Evolutionary conservation across 2,797 vertebrate species (phyloP).

Genomic region (Pseudochromis fuscus): DNA sequence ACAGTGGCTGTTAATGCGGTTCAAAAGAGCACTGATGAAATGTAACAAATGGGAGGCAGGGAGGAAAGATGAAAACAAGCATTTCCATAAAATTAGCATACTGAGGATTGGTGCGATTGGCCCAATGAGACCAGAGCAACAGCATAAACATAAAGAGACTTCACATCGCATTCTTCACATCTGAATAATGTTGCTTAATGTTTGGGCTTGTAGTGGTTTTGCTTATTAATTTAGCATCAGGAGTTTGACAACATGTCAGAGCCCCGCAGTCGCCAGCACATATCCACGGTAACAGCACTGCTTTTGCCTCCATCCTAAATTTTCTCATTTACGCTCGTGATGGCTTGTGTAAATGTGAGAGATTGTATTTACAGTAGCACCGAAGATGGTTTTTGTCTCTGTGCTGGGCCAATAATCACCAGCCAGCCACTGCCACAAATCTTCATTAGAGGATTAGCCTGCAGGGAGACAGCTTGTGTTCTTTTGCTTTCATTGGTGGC

Average conservation of each 20-base stretch:
- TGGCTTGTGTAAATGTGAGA: constrained; percentile 71
- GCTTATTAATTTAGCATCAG: constrained; percentile 52
- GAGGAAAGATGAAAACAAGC: constrained; percentile 55
- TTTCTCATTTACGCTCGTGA: constrained; percentile 60
- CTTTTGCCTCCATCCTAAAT: constrained; percentile 40
- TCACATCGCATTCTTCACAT: constrained; percentile 57
- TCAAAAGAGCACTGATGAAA: constrained; percentile 64
- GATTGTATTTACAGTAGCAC: constrained; percentile 75
- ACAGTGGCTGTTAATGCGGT: constrained; percentile 51
- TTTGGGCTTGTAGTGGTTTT: constrained; percentile 50
- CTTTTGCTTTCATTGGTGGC: constrained; percentile 71
- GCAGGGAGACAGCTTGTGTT: constrained; percentile 79
- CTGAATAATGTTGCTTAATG: constrained; percentile 63
- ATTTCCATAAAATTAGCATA: constrained; percentile 82
- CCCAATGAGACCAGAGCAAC: constrained; percentile 64
- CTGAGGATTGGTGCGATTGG: constrained; percentile 50
- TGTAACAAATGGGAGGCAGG: constrained; percentile 58
- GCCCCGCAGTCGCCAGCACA: constrained; percentile 19
- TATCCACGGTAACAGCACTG: neutral
- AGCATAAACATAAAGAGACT: constrained; percentile 38
- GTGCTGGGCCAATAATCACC: constrained; percentile 80
- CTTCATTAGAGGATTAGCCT: constrained; percentile 86
- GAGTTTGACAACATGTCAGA: constrained; percentile 34
- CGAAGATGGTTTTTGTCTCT: constrained; percentile 71
- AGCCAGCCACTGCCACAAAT: constrained; percentile 81